Evolutionary conservation across 2,888 invertebrate species (phyloP), one percentile per base, ranked within the genome.

Genomic region (Drosophila mettleri): DNA sequence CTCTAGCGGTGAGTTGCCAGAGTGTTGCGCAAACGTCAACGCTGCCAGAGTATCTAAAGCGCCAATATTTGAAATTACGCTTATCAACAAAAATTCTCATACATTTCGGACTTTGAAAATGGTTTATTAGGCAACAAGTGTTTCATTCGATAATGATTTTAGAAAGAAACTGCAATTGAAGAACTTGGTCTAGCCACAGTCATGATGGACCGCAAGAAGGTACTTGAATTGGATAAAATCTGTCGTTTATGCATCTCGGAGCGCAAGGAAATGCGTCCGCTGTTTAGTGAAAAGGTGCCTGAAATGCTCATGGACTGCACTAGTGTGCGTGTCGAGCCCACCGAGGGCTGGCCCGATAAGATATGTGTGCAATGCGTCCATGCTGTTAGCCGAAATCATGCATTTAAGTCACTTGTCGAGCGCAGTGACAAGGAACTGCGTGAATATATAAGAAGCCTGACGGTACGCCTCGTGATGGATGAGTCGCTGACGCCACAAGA

Each of bases 221-320:
- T 90, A 60, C 80, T 92, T 52, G 92, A 93, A 73, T 83, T 94
- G 80, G 94, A 94, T 78, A 94, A 94, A 92, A 94, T 95, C 86
- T 95, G 95, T 90, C 93, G 95, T 22, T 93, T 94, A 54, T 95
- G 95, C 91, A 92, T 94, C 84, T 93, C 93, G 76, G 93, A 94
- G 80, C 94, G 95, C 87, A 94, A 94, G 88, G 94, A 94, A 85
- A 94, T 95, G 94, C 92, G 94, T 78, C 94, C 94, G 29, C 89
- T 95, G 66, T 94, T 94, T 85, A 94, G 94, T 75, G 94, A 94
- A 89, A 93, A 94, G 73, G 94, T 94, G 41, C 94, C 94, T 18
- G 94, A 94, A 74, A 94, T 95, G 94, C 82, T 95, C 78, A 94
- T 94, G 94, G 94, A 94, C 74, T 94, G 94, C 91, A 93, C 94